These are phyloP conservation scores for Drosophila ambigua DNA, from an alignment of 1,140 invertebrate species.

Conservation along the genomic window DNA sequence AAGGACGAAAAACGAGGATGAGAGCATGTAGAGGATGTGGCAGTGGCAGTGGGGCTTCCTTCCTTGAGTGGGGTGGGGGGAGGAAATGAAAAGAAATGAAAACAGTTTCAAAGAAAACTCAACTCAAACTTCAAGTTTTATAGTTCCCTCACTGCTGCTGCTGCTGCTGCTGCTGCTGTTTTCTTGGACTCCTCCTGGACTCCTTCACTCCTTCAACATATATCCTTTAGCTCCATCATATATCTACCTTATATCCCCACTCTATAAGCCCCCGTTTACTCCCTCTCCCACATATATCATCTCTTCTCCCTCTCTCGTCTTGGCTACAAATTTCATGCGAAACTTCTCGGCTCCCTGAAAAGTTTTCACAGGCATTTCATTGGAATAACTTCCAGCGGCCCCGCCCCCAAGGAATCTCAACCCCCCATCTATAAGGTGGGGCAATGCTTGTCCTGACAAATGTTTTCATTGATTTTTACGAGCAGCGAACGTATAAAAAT, in stretches of 20 bases:
- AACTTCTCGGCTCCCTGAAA: slow-evolving; percentile 59
- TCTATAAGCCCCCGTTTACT: not conserved
- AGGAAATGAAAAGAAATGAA: slow-evolving; percentile 53
- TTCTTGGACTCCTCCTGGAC: slow-evolving; percentile 5
- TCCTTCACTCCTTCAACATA: too few relatives aligned
- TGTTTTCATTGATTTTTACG: slow-evolving; percentile 81
- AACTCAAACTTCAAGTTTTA: slow-evolving; percentile 75
- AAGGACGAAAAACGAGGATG: slow-evolving; percentile 11
- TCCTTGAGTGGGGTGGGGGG: too few relatives aligned
- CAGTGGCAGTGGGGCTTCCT: too few relatives aligned
- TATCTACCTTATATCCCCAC: too few relatives aligned
- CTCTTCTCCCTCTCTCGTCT: not conserved
- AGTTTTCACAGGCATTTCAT: slow-evolving; percentile 57
- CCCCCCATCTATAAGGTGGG: slow-evolving; percentile 13
- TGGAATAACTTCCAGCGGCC: slow-evolving; percentile 38
- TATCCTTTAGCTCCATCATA: too few relatives aligned
- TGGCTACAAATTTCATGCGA: slow-evolving; percentile 73
- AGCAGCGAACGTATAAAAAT: slow-evolving; percentile 73
- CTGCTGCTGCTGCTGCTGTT: slow-evolving; percentile 26
- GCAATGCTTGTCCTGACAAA: slow-evolving; percentile 46
- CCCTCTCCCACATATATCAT: too few relatives aligned
- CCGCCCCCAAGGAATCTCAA: slow-evolving; percentile 23
- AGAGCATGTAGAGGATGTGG: not conserved
- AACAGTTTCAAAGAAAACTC: slow-evolving; percentile 69
- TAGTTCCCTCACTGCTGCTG: slow-evolving; percentile 38